Percentiles rank a stretch among this genome's conserved stretches.
phyloP scores from a whole-genome alignment of 2,113 vertebrate genomes.

The Prolemur simus region DNA sequence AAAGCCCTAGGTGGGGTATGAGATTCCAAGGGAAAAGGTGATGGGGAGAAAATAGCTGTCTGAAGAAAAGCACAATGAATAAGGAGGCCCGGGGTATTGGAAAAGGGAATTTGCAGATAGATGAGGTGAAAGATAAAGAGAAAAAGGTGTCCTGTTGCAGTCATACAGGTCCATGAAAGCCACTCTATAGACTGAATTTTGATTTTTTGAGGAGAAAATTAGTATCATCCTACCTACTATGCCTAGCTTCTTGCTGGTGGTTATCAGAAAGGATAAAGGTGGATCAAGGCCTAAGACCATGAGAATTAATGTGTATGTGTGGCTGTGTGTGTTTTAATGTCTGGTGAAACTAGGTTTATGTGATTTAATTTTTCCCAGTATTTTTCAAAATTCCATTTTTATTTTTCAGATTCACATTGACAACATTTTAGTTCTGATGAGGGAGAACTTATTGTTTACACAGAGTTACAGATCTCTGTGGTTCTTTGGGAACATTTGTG shows the following conservation, averaged over 20 bases:
- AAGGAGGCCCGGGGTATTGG: background rate
- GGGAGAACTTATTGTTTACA: background rate
- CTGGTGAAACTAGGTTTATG: background rate
- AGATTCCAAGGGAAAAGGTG: background rate
- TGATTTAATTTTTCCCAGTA: background rate
- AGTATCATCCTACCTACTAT: background rate
- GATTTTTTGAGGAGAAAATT: background rate
- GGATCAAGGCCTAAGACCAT: background rate
- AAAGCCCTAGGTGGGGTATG: background rate
- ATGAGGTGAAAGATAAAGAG: background rate
- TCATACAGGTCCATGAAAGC: background rate
- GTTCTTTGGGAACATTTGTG: background rate
- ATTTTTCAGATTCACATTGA: background rate
- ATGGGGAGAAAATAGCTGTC: background rate
- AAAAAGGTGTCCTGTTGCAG: background rate
- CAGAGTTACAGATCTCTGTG: background rate
- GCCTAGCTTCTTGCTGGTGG: background rate
- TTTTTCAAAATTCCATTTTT: background rate
- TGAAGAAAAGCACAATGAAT: background rate
- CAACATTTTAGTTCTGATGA: background rate
- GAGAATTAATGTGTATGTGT: background rate
- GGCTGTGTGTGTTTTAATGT: background rate
- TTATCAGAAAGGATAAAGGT: background rate
- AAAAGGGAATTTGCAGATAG: background rate
- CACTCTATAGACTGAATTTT: background rate